A percentile compares a stretch with the other conserved stretches of the same genome.
Evolutionary conservation across 2,797 vertebrate species (phyloP).

Genomic region (Columba guinea): DNA sequence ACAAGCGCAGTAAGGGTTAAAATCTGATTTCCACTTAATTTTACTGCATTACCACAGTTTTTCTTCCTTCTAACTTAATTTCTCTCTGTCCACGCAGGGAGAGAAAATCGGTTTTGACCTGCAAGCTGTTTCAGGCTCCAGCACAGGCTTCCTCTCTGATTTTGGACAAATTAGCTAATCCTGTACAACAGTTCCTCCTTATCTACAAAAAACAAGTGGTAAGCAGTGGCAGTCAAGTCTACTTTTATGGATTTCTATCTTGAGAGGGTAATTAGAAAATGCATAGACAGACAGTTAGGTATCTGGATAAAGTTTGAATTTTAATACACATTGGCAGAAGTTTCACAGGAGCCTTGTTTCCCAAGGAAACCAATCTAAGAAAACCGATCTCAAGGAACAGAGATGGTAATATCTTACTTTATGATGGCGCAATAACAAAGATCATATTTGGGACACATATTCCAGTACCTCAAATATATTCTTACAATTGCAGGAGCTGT

Average conservation of each 20-base stretch:
- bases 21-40: not conserved
- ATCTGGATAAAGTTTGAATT: not conserved
- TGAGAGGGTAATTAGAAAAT: not conserved
- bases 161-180: conserved; percentile 7
- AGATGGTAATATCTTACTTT: not conserved
- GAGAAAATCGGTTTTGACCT: conserved; percentile 9
- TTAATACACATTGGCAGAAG: not conserved
- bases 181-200: not conserved
- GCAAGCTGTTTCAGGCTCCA: not conserved
- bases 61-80: not conserved
- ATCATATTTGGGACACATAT: accelerated
- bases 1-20: not conserved
- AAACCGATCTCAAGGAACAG: not conserved
- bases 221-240: not conserved
- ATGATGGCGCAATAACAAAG: not conserved
- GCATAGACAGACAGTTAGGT: not conserved
- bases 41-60: not conserved
- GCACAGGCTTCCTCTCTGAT: not conserved
- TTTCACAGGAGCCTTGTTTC: not conserved
- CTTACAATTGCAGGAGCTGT: not conserved
- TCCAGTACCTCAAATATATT: not conserved
- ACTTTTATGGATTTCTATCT: not conserved
- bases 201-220: not conserved
- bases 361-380: not conserved
- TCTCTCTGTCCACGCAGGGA: not conserved